Conservation (phyloP, 2,113 vertebrate species). For the human (Homo sapiens) region GRCh38 chr5:4064001-4064500, state of each 20-base stretch:
- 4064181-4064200: accelerated
- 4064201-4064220: too few species aligned
- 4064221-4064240: accelerated
- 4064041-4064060: accelerated
- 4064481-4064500: neutral
- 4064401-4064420: neutral
- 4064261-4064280: accelerated
- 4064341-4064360: accelerated
- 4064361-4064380: accelerated
- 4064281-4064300: neutral
- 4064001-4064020: accelerated
- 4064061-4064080: accelerated
- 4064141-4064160: too few species aligned
- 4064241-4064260: accelerated
- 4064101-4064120: accelerated
- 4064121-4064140: accelerated
- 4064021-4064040: accelerated
- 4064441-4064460: neutral
- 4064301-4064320: accelerated
- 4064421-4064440: accelerated
- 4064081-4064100: accelerated
- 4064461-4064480: neutral
- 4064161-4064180: accelerated
- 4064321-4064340: accelerated
- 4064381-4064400: neutral